Base-by-base conservation (phyloP, 2,113 vertebrate genomes). In the Manacus vitellinus region DNA sequence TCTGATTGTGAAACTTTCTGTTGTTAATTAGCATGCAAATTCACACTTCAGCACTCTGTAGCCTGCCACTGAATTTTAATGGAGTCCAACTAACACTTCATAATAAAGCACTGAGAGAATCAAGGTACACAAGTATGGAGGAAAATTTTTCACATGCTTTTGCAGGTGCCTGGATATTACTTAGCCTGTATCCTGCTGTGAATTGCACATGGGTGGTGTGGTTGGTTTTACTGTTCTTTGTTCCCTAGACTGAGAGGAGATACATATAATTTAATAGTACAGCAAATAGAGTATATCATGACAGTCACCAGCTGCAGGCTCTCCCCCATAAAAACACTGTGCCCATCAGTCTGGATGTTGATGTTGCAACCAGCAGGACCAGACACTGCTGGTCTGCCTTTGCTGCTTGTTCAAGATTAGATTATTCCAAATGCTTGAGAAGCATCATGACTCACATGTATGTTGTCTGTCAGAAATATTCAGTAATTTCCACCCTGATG, bases 21-120 rank as follows among this genome's bases (percentile, higher is more conserved):
- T 52, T 62, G 43, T 88, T 88, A 92, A 78, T 92, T 88, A 85
- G 77, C 6, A 91, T 66, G 74, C 80, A 89, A 88, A 95, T 89
- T 93, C 67, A 62, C 49, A 72, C 44, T 79, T 76, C 62, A 79
- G 58, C 39, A 19, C 52, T 74, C 47, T 71, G n/a, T 43, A 81
- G 52, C 41, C 44, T 4, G 3, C 51, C 76, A n/a, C 25, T 74
- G 84, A 92, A 94, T 92, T 85, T 82, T 85, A 91, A 82, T 83
- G 58, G 22, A 23, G 21, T 52, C 74, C 66, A 54, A n/a, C 63
- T 46, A 71, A 77, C 31, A 31, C 7, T 59, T 93, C 17, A 21
- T 49, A 49, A 62, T 63, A 44, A 94, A 72, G 5, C 31, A 55
- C 20, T 46, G 21, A 46, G 41, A 37, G 9, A 94, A 41, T 49